Percentiles rank a stretch among this genome's conserved stretches.
phyloP scores from a whole-genome alignment of 2,888 invertebrate genomes.

The Morpho helenor region DNA sequence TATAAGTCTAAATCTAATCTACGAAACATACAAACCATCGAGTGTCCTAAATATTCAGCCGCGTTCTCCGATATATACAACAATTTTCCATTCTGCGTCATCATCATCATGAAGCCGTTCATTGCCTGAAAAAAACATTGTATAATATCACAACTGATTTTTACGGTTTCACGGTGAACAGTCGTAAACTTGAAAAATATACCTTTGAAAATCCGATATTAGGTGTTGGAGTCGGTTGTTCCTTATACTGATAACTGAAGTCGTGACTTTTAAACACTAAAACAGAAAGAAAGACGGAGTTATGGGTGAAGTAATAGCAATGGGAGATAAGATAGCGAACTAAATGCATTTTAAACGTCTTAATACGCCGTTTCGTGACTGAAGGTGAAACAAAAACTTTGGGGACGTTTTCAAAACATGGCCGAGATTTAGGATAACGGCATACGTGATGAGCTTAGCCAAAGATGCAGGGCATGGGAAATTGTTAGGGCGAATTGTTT shows the following conservation, averaged over 20 bases:
- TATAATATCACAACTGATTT: slow-evolving; percentile 37
- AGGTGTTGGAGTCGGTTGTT: slow-evolving; percentile 86
- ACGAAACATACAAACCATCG: slow-evolving; percentile 85
- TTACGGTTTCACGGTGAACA: slow-evolving; percentile 42
- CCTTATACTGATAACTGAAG: slow-evolving; percentile 82
- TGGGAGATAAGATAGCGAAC: slow-evolving; percentile 70
- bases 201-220: slow-evolving; percentile 96
- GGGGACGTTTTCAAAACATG: slow-evolving; percentile 58
- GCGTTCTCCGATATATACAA: slow-evolving; percentile 99
- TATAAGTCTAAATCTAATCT: no score
- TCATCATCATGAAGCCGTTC: slow-evolving; percentile 98
- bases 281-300: slow-evolving; percentile 81
- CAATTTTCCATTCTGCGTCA: slow-evolving; percentile 98
- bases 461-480: slow-evolving; percentile 69
- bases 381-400: slow-evolving; percentile 71
- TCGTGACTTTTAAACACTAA: slow-evolving; percentile 93
- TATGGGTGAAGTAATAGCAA: slow-evolving; percentile 73
- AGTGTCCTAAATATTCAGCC: slow-evolving; percentile 98
- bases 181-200: slow-evolving; percentile 46
- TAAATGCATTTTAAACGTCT: slow-evolving; percentile 78
- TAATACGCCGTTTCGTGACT: slow-evolving; percentile 75
- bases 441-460: slow-evolving; percentile 64
- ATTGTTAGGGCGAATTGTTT: slow-evolving; percentile 40
- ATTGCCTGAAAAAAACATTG: slow-evolving; percentile 88
- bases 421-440: slow-evolving; percentile 59